Base-by-base conservation (phyloP, 2,888 invertebrate species). In the Tiliacea citrago region DNA sequence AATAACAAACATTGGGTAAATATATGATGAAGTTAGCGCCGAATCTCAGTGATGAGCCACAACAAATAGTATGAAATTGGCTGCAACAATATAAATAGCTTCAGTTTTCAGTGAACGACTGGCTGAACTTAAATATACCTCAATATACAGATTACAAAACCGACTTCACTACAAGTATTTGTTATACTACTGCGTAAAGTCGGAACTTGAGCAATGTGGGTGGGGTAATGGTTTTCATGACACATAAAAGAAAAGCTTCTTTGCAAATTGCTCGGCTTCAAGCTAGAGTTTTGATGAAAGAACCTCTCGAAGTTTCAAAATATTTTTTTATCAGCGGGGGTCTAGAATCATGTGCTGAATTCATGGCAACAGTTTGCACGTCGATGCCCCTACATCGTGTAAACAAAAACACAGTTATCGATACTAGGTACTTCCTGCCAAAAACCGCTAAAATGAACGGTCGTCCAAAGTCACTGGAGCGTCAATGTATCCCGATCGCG, bases 401-500 rank as follows among this genome's bases (percentile, higher is more conserved):
- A 49, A 49, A 47, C 29, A 21, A 49, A 49, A 21, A 65, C 13
- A 21, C 29, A 35, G 9, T 21, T 65, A 35, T 66, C n/a, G n/a
- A 35, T 35, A 39, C 3, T 7, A n/a, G n/a, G n/a, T 18, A 55
- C 2, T 53, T 62, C 21, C n/a, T n/a, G 13, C 18, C 18, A 45
- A 73, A 77, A 71, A 39, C 42, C 13, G 18, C 39, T 21, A 47
- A 76, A 81, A 35, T 53, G 51, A 55, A n/a, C 9, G 2, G n/a
- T 49, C 18, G 49, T 29, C 79, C 72, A 24, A 5, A 80, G 75
- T 85, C 65, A 77, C 45, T 21, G 71, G 45, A 79, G 81, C 72
- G 49, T 72, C 45, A 73, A n/a, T 75, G 72, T 87, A 89, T 90
- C 91, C 89, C 91, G 86, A 89, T 87, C 88, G 87, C 82, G 87